These are phyloP conservation scores for Mesorhabditis spiculigera DNA, from an alignment of 2,888 invertebrate species.

Conservation along the genomic window DNA sequence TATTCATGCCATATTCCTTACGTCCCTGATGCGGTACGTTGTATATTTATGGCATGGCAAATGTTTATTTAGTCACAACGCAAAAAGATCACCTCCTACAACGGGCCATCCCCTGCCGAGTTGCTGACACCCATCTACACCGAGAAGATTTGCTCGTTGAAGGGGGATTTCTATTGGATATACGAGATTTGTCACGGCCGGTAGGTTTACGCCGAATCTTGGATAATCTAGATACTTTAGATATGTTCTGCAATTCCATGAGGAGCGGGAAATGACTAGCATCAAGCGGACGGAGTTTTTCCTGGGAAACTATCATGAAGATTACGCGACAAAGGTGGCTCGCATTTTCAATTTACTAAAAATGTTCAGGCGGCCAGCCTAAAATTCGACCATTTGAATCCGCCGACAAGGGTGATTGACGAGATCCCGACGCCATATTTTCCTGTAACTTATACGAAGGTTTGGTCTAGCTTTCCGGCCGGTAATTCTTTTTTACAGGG, in stretches of 20 bases:
- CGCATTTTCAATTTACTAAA: not conserved
- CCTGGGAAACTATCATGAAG: conserved; percentile 47
- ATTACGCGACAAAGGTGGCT: conserved; percentile 22
- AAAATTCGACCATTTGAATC: conserved; percentile 37
- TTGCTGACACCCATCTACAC: conserved; percentile 38
- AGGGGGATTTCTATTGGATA: conserved; percentile 61
- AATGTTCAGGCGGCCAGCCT: not conserved
- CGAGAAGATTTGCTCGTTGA: conserved; percentile 39
- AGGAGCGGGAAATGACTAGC: conserved; percentile 65
- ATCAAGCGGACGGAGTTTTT: conserved; percentile 46
- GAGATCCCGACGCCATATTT: conserved; percentile 83
- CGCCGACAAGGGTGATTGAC: conserved; percentile 66
- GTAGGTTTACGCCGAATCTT: not conserved
- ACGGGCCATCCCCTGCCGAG: conserved; percentile 16
- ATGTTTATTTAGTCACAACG: not conserved
- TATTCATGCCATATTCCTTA: not conserved
- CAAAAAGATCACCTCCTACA: conserved; percentile 9
- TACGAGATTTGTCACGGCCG: conserved; percentile 53
- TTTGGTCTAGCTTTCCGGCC: conserved; percentile 19
- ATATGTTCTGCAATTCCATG: conserved; percentile 88
- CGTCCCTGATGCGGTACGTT: not conserved
- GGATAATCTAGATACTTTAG: conserved; percentile 69
- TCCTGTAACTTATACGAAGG: conserved; percentile 69
- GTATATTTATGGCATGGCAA: not conserved
- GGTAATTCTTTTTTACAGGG: conserved; percentile 67